Base-by-base conservation (phyloP, 2,888 invertebrate species). In the Dicycla oo region DNA sequence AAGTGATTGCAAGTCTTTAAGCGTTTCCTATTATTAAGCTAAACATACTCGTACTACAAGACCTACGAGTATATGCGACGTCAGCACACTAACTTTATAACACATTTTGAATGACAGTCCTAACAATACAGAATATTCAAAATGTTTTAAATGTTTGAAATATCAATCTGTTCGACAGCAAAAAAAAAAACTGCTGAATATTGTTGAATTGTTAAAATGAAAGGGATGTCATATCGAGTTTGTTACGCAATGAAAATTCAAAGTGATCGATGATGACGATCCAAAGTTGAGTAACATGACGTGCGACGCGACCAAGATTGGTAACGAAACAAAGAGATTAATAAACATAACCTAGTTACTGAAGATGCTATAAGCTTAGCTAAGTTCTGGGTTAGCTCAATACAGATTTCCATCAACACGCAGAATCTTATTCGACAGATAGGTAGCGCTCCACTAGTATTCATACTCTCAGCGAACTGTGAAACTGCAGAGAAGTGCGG, bases 401-500 rank as follows among this genome's bases (percentile, higher is more conserved):
- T 30, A 4, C 6, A n/a, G n/a, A 15, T 49, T 15, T 15, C 15
- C 30, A 8, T 62, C 15, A 3, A 15, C 13, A 8, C 13, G 11
- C 7, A 11, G 20, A 56, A 56, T 2, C 2, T 4, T 6, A 34
- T 34, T 34, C 6, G 3, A 38, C 23, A 45, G 30, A 13, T n/a
- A 23, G n/a, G 10, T 20, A 20, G 43, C 56, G 54, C 56, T 71
- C 66, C 70, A 67, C 7, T 23, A 2, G 1, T 43, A 0, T 81
- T 60, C 20, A 67, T 75, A 81, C 78, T 56, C 63, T 4, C 23
- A 51, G 47, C 15, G 4, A 8, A 54, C 10, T 2, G 18, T 57
- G 76, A 49, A 54, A 43, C 66, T 75, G 60, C 75, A 66, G 34
- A 43, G 62, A 57, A 78, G 69, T 70, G 66, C 54, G 34, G 49